A percentile compares a stretch with the other conserved stretches of the same genome.
Conservation (phyloP, 2,113 vertebrate genomes). For the Ondatra zibethicus region DNA sequence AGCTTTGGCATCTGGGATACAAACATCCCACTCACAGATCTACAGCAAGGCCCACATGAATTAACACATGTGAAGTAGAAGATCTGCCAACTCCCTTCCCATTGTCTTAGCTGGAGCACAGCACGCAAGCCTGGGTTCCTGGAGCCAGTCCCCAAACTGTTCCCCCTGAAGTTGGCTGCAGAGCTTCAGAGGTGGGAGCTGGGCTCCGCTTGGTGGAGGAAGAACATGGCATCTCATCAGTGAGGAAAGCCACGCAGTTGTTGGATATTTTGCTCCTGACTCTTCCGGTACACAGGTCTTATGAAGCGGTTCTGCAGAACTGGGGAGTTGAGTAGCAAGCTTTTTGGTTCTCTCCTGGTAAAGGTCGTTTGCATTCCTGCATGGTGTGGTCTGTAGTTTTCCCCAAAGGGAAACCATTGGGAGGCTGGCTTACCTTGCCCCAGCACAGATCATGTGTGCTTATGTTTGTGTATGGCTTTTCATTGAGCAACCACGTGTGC, state of each 20-base stretch:
- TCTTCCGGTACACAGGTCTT: not conserved
- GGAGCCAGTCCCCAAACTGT: not conserved
- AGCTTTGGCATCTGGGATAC: not conserved
- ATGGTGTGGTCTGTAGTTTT: not conserved
- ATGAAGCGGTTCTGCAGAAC: not conserved
- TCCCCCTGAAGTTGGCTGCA: not conserved
- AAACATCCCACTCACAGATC: not conserved
- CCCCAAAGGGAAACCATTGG: not conserved
- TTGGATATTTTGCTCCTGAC: not conserved
- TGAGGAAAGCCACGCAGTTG: not conserved
- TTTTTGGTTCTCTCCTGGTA: not conserved
- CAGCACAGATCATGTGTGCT: not conserved
- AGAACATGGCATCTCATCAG: not conserved
- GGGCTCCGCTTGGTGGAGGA: not conserved
- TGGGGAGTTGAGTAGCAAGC: not conserved
- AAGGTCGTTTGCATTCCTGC: conserved; percentile 35
- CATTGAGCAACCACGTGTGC: not conserved
- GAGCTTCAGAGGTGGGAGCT: not conserved
- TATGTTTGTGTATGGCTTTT: not conserved
- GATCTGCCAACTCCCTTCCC: not conserved
- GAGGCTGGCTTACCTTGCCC: not conserved
- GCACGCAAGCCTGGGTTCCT: no score
- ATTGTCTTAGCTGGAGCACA: not conserved
- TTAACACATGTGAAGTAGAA: not conserved
- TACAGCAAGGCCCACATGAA: not conserved